phyloP scores from a whole-genome alignment of 2,113 vertebrate species.

The Callorhinus ursinus region DNA sequence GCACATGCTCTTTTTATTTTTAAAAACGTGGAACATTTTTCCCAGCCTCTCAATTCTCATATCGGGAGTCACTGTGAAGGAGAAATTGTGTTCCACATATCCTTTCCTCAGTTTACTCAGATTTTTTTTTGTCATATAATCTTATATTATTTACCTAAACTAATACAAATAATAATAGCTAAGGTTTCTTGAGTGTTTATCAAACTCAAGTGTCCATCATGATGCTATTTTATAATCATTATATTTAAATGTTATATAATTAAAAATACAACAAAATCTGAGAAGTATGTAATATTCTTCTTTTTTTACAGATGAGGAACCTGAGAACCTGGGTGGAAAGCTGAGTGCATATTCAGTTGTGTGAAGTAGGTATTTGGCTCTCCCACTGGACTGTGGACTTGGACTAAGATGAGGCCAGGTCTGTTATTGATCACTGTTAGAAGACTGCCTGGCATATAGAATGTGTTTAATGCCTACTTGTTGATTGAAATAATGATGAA shows the following conservation, averaged over 20 bases:
- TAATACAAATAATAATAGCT: constrained; percentile 8
- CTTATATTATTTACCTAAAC: not conserved
- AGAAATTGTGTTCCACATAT: not conserved
- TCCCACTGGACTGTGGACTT: not conserved
- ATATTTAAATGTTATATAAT: not conserved
- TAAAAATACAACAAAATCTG: not conserved
- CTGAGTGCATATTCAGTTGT: not conserved
- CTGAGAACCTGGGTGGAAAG: not conserved
- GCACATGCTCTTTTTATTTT: not conserved
- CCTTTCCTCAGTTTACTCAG: not conserved
- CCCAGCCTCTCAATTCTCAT: not conserved
- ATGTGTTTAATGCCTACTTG: not conserved
- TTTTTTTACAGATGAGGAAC: not conserved
- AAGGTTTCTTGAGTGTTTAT: not conserved
- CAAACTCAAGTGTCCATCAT: not conserved
- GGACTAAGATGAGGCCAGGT: not conserved
- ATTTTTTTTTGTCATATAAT: not conserved
- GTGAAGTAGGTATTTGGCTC: not conserved
- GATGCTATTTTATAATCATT: not conserved
- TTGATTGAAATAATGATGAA: constrained; percentile 54
- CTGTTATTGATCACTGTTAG: constrained; percentile 13
- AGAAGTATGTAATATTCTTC: not conserved
- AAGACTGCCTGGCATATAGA: not conserved
- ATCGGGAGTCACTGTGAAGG: not conserved
- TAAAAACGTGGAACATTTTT: not conserved